A percentile compares a stretch with the other conserved stretches of the same genome.
These are phyloP conservation scores for Aldrovandia affinis DNA, from an alignment of 2,797 vertebrate species.

Conservation along the genomic window DNA sequence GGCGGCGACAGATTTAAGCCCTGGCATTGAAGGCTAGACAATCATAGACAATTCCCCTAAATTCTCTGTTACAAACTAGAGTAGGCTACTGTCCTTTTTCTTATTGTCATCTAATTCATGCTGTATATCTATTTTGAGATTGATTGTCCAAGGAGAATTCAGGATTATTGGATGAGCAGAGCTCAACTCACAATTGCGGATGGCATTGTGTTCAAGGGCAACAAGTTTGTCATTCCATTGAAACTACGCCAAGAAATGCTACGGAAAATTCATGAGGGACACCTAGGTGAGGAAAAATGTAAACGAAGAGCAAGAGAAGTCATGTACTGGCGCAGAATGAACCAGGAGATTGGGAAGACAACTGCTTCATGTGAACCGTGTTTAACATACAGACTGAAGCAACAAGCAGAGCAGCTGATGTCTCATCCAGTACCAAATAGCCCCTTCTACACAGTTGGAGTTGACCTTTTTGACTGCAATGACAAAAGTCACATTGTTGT, in stretches of 20 bases:
- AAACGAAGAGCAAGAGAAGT: slow-evolving; percentile 29
- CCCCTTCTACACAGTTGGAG: slow-evolving; percentile 19
- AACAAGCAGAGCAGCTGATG: slow-evolving; percentile 33
- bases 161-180: no score
- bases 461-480: slow-evolving; percentile 32
- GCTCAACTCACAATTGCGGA: no score
- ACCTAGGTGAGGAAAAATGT: slow-evolving; percentile 33
- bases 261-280: slow-evolving; percentile 30
- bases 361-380: slow-evolving; percentile 33
- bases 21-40: neutral
- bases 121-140: no score
- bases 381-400: slow-evolving; percentile 13
- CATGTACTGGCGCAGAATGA: slow-evolving; percentile 34
- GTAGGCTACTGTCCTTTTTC: no score
- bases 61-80: neutral
- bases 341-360: slow-evolving; percentile 29
- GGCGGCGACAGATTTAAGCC: neutral
- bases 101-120: no score
- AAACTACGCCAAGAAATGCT: slow-evolving; percentile 25
- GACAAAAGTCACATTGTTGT: slow-evolving; percentile 32
- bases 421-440: slow-evolving; percentile 19
- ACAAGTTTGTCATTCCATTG: slow-evolving; percentile 27
- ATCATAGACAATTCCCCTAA: no score
- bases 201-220: no score
- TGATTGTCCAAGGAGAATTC: no score